Evolutionary conservation across 2,797 vertebrate species (phyloP), one percentile per base, ranked within the genome.

Genomic region (Microtus agrestis): DNA sequence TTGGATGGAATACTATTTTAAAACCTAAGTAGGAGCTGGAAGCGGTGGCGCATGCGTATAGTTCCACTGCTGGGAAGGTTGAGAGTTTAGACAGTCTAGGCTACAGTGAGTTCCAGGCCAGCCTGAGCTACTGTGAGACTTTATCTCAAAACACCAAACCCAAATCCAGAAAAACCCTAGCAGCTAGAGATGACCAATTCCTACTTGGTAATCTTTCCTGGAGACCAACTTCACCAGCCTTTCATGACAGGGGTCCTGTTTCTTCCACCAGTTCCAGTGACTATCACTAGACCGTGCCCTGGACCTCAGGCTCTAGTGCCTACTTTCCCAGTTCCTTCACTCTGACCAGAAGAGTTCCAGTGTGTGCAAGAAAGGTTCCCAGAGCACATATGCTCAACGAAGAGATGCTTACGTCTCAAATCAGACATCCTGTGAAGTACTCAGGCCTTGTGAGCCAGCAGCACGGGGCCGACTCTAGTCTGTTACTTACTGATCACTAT

Each of bases 201-300:
- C 27, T 54, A 54, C 48, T 15, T 80, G 23, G 15, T 10, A 17
- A 9, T 31, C 73, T 79, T 12, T 59, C 51, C 69, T 40, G 71
- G 65, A 77, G 10, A 48, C 8, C 9, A 29, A 69, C n/a, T 2
- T 4, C 11, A 9, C 10, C 7, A 46, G 61, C 77, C 31, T 19
- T 73, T 59, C 1, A 2, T 0, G 3, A 40, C 3, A 13, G 0
- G 21, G 76, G 51, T 29, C 3, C 4, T 0, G 8, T 15, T 51
- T 74, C 40, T 43, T 4, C 67, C 84, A 34, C 67, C 0, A 13
- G 63, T 3, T 43, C 82, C 25, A 27, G n/a, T 1, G 2, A 23
- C 80, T 56, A 25, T 4, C 59, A 54, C 13, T 19, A 6, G 29
- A n/a, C n/a, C 10, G 31, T 0, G 11, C 27, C 67, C 19, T 0